Percentiles rank a stretch among this genome's conserved stretches.
Evolutionary conservation across 2,113 vertebrate species (phyloP).

Genomic region (Centrocercus urophasianus): DNA sequence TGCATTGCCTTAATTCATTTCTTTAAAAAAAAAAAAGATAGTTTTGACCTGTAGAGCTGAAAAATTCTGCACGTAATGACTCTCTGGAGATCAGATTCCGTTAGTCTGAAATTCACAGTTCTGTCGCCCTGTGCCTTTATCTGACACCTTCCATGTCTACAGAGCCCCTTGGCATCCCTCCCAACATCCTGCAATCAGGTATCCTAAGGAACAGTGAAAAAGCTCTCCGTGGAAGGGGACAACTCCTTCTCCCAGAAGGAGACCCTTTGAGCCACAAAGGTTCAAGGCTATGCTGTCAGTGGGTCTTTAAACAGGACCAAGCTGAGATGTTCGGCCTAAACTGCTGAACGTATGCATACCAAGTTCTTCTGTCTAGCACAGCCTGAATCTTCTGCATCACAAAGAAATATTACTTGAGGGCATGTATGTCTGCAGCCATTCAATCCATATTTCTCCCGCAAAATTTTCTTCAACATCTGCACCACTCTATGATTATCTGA

Average conservation of each 20-base stretch:
- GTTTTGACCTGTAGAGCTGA: neutral
- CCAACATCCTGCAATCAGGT: neutral
- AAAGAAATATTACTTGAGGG: neutral
- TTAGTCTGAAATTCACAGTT: neutral
- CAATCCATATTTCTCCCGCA: neutral
- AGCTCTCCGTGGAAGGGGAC: neutral
- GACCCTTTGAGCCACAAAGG: neutral
- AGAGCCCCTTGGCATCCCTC: fast-evolving
- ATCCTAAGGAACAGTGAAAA: neutral
- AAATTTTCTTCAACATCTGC: conserved; percentile 10
- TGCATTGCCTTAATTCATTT: neutral
- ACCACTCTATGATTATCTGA: conserved; percentile 4
- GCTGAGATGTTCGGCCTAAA: neutral
- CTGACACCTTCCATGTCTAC: neutral
- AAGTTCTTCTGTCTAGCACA: neutral
- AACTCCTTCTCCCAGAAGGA: neutral
- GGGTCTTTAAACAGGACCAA: neutral
- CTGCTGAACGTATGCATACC: fast-evolving
- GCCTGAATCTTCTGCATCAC: neutral
- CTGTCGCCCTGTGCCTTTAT: neutral
- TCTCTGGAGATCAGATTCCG: neutral
- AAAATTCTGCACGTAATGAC: neutral
- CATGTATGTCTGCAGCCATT: neutral
- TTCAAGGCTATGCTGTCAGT: too few relatives aligned
- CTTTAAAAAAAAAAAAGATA: neutral